phyloP scores from a whole-genome alignment of 1,140 invertebrate genomes.

The Diplogasteroides magnus region DNA sequence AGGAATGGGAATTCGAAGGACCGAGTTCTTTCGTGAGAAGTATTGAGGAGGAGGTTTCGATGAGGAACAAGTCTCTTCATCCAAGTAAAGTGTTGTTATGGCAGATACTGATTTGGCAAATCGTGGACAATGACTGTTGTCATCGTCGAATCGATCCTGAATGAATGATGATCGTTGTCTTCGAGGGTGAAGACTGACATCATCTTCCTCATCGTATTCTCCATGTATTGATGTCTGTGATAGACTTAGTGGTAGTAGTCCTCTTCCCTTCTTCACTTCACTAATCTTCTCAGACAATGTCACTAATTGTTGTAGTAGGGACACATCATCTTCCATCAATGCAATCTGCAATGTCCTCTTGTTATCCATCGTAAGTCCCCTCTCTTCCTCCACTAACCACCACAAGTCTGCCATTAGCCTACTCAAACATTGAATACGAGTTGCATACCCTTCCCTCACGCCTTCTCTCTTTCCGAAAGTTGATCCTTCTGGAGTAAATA shows the following conservation, averaged over 20 bases:
- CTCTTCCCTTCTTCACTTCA: not conserved
- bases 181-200: conserved; percentile 11
- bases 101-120: not conserved
- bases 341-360: conserved; percentile 5
- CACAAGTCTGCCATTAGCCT: too few species aligned
- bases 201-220: conserved; percentile 9
- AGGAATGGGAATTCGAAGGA: conserved; percentile 14
- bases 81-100: not conserved
- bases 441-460: too few species aligned
- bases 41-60: conserved; percentile 1
- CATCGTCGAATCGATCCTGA: conserved; percentile 4
- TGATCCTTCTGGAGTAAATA: too few species aligned
- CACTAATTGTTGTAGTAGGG: conserved; percentile 8
- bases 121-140: not conserved
- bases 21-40: conserved; percentile 21
- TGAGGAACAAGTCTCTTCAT: not conserved
- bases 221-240: not conserved
- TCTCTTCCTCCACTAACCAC: too few species aligned
- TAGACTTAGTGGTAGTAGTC: not conserved
- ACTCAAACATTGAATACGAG: too few species aligned
- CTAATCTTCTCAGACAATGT: conserved; percentile 7
- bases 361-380: too few species aligned
- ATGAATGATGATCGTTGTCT: not conserved
- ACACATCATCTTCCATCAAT: conserved; percentile 17
- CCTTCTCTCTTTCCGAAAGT: too few species aligned